phyloP scores from a whole-genome alignment of 2,113 vertebrate genomes.

The Halcyon senegalensis region DNA sequence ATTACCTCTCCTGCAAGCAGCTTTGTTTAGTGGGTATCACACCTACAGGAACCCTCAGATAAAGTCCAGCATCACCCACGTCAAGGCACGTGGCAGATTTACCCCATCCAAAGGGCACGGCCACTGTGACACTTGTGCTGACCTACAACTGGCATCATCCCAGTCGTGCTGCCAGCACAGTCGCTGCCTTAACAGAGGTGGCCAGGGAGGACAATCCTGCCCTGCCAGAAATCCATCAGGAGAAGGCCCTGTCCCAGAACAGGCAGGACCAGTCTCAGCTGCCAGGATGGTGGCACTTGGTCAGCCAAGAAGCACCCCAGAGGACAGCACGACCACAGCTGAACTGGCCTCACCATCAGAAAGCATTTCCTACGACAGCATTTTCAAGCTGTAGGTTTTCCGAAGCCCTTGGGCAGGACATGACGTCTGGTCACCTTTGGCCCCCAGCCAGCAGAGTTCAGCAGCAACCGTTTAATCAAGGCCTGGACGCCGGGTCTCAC shows the following conservation, averaged over 20 bases:
- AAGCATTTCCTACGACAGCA: background rate
- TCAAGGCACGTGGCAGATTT: background rate
- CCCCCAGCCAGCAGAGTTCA: background rate
- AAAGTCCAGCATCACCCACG: background rate
- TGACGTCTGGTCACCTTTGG: background rate
- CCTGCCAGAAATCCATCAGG: accelerated
- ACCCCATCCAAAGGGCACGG: background rate
- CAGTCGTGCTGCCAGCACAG: background rate
- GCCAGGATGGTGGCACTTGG: background rate
- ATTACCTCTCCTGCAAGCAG: background rate
- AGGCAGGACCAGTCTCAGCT: background rate
- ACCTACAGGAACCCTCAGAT: background rate
- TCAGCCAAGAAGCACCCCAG: background rate
- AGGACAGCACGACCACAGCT: background rate
- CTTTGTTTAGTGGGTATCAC: accelerated
- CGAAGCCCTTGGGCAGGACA: background rate
- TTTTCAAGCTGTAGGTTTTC: background rate
- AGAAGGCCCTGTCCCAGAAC: accelerated
- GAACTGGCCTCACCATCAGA: background rate
- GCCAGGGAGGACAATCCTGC: background rate
- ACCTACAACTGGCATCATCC: background rate
- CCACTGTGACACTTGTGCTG: background rate
- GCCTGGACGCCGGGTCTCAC: background rate
- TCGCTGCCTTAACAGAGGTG: background rate
- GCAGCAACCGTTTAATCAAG: background rate